Conservation (phyloP, 2,888 invertebrate species). For the Endotricha flammealis region DNA sequence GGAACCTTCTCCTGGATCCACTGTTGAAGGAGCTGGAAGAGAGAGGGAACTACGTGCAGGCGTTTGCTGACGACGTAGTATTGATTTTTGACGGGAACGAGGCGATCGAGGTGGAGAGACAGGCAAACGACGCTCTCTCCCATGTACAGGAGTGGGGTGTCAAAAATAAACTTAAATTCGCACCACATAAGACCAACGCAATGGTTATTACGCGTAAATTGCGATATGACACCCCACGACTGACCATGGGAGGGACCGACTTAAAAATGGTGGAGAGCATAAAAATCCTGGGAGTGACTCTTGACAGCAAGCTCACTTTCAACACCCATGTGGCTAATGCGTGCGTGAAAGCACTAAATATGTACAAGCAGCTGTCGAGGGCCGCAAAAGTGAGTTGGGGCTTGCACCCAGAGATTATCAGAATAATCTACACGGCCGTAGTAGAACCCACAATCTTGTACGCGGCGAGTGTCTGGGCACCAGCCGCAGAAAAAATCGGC, state of each 20-base stretch:
- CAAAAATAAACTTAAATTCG: constrained; percentile 1
- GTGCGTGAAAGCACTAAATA: too few relatives aligned
- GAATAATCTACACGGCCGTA: not conserved
- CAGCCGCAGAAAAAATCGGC: not conserved
- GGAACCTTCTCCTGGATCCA: not conserved
- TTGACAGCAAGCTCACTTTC: too few relatives aligned
- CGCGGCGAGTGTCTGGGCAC: constrained; percentile 1
- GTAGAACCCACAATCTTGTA: not conserved
- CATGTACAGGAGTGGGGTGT: constrained; percentile 4
- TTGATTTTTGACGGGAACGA: not conserved
- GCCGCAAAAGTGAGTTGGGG: too few relatives aligned
- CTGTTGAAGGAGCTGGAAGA: not conserved
- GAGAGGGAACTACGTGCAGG: not conserved
- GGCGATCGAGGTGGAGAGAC: not conserved
- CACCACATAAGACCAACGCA: not conserved
- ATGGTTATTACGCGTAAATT: too few relatives aligned
- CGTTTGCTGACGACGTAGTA: not conserved
- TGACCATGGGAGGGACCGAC: not conserved
- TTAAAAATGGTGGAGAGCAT: not conserved
- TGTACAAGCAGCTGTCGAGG: too few relatives aligned
- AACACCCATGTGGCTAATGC: constrained; percentile 1
- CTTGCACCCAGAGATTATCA: not conserved
- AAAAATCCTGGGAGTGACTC: not conserved
- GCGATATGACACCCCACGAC: not conserved
- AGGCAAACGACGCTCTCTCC: not conserved